A percentile compares a stretch with the other conserved stretches of the same genome.
These are phyloP conservation scores for Corythornis leucogaster DNA, from an alignment of 2,797 vertebrate species.

Conservation along the genomic window DNA sequence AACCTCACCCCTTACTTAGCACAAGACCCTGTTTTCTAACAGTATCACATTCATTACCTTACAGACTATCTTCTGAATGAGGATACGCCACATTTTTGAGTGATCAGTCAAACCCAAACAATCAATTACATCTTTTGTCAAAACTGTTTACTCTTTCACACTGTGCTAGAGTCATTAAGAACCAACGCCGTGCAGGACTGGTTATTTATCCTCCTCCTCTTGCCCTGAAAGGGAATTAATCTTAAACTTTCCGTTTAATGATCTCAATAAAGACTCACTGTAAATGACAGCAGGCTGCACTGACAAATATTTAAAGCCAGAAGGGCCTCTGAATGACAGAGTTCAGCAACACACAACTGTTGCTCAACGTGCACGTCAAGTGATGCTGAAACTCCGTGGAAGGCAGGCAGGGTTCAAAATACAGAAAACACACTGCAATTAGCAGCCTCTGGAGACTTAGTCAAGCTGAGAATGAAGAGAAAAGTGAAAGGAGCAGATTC, in stretches of 20 bases:
- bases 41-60: slow-evolving; percentile 62
- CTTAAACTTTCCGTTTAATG: slow-evolving; percentile 78
- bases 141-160: slow-evolving; percentile 83
- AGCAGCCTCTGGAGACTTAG: slow-evolving; percentile 3
- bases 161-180: slow-evolving; percentile 78
- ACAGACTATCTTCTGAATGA: slow-evolving; percentile 59
- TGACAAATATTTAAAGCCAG: slow-evolving; percentile 61
- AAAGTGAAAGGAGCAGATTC: neutral
- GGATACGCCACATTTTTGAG: slow-evolving; percentile 71
- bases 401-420: slow-evolving; percentile 29
- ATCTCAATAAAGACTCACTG: slow-evolving; percentile 69
- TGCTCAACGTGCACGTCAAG: neutral
- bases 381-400: neutral
- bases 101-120: slow-evolving; percentile 76
- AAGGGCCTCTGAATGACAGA: slow-evolving; percentile 33
- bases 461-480: neutral
- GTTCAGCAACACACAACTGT: slow-evolving; percentile 45
- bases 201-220: slow-evolving; percentile 79
- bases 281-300: slow-evolving; percentile 52
- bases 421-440: neutral
- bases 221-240: slow-evolving; percentile 80
- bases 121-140: slow-evolving; percentile 80
- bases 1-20: neutral
- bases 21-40: neutral
- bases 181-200: slow-evolving; percentile 58